Evolutionary conservation across 1,140 invertebrate species (phyloP).

Genomic region (Drosophila novamexicana): DNA sequence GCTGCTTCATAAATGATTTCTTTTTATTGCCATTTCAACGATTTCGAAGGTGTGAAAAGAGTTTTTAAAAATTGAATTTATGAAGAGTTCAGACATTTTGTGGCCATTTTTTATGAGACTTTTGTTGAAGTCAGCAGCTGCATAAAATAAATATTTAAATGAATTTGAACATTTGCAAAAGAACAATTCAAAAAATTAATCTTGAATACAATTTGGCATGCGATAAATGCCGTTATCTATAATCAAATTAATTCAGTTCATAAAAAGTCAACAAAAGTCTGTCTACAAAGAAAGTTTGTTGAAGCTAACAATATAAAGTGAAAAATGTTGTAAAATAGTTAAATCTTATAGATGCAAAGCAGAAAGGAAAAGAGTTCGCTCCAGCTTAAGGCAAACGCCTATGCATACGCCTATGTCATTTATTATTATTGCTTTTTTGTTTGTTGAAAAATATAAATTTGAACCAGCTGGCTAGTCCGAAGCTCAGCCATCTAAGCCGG

Average conservation of each 20-base stretch:
- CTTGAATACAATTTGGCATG: conserved; percentile 3
- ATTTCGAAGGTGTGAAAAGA: conserved; percentile 23
- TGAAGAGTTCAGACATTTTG: neutral
- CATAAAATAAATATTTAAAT: neutral
- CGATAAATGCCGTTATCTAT: conserved; percentile 5
- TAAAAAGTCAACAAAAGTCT: neutral
- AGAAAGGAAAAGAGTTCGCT: too few species aligned
- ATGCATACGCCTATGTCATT: too few species aligned
- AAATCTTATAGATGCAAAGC: too few species aligned
- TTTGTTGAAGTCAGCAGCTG: neutral
- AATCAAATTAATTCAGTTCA: neutral
- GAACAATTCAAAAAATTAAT: neutral
- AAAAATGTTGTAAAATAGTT: neutral
- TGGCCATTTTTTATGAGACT: neutral
- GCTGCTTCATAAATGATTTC: conserved; percentile 5
- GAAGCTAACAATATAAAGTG: neutral
- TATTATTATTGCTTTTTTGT: too few species aligned
- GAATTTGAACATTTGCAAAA: neutral
- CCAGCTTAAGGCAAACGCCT: too few species aligned
- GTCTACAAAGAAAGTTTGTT: too few species aligned
- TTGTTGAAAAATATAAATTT: too few species aligned
- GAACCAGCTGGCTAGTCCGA: too few species aligned
- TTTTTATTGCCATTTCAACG: conserved; percentile 14
- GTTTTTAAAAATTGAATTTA: neutral
- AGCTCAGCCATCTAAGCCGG: too few species aligned